Conservation (phyloP, 2,113 vertebrate genomes). For the Oreotrochilus melanogaster region DNA sequence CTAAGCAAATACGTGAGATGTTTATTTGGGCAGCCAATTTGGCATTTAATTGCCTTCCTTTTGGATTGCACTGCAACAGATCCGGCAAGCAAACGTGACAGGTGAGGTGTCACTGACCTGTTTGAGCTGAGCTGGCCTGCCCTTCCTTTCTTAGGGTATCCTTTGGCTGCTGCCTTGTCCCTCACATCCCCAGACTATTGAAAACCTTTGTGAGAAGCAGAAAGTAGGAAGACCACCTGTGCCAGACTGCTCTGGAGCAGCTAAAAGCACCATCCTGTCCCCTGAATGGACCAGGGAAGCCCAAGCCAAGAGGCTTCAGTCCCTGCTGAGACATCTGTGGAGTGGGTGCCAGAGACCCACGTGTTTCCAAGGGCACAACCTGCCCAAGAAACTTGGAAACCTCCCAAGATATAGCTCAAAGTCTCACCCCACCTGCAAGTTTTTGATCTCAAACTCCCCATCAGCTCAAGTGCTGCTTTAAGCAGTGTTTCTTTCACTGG, state of each 20-base stretch:
- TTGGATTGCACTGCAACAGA: background rate
- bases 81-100: background rate
- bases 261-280: background rate
- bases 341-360: background rate
- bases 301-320: background rate
- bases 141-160: background rate
- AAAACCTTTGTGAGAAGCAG: background rate
- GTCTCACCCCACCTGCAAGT: background rate
- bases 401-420: background rate
- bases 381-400: background rate
- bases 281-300: background rate
- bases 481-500: background rate
- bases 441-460: background rate
- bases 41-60: background rate
- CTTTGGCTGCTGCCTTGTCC: background rate
- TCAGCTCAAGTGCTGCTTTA: background rate
- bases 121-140: background rate
- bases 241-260: background rate
- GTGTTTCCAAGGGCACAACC: background rate
- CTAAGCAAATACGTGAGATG: background rate
- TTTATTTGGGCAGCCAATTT: background rate
- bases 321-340: background rate
- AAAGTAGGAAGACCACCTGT: background rate
- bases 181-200: background rate
- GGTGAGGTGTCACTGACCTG: background rate